phyloP scores from a whole-genome alignment of 2,113 vertebrate species.

The Albula glossodonta region DNA sequence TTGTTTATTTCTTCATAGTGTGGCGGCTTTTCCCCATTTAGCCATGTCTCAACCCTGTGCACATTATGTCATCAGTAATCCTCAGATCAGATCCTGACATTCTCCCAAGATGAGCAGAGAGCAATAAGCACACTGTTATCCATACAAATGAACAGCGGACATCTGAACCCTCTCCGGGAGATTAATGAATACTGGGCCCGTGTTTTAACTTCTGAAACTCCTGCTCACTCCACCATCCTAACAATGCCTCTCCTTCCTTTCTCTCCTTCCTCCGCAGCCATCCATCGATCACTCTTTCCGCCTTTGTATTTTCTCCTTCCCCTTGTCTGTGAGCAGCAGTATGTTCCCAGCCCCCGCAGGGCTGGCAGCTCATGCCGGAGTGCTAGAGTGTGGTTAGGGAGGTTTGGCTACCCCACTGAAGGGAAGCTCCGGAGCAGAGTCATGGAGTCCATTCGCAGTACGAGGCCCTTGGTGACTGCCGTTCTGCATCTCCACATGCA shows the following conservation, averaged over 20 bases:
- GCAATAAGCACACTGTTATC: conserved; percentile 45
- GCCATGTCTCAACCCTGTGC: neutral
- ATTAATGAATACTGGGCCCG: neutral
- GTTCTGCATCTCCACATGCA: neutral
- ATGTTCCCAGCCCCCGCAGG: neutral
- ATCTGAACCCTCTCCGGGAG: neutral
- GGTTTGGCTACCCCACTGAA: conserved; percentile 49
- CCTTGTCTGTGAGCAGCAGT: neutral
- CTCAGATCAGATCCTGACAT: conserved; percentile 38
- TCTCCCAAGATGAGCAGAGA: conserved; percentile 46
- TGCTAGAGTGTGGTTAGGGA: conserved; percentile 36
- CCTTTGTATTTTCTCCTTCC: neutral
- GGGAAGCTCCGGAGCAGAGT: conserved; percentile 39
- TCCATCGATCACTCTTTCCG: neutral
- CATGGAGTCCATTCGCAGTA: neutral
- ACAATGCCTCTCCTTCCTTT: neutral
- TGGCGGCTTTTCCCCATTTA: neutral
- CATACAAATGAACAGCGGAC: neutral
- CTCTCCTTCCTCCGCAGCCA: neutral
- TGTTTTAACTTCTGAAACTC: neutral
- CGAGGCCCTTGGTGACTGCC: neutral
- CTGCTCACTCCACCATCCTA: neutral
- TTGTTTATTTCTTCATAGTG: too few species aligned
- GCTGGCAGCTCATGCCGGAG: neutral
- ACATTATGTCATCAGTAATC: neutral